phyloP scores from a whole-genome alignment of 2,888 invertebrate genomes.

The Glyphotaelius pellucidus region DNA sequence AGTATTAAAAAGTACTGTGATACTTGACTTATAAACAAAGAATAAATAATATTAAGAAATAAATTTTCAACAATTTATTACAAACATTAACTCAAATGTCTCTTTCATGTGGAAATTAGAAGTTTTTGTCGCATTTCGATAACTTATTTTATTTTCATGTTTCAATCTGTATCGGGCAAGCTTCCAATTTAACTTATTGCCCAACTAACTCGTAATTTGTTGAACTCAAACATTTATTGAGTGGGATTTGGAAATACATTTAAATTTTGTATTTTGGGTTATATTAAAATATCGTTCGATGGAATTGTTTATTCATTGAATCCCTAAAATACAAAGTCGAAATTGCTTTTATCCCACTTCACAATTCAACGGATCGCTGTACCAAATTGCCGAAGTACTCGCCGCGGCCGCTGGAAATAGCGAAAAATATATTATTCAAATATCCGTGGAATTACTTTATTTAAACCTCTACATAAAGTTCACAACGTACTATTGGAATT shows the following conservation, averaged over 20 bases:
- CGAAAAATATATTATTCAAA: not conserved
- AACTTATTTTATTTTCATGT: not conserved
- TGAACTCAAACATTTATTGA: not conserved
- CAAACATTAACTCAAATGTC: not conserved
- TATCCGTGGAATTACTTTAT: too few species aligned
- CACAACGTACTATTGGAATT: too few species aligned
- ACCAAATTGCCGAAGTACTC: not conserved
- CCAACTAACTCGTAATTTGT: not conserved
- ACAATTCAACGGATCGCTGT: not conserved
- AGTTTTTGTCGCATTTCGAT: not conserved
- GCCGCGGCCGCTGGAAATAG: not conserved
- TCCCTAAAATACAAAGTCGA: not conserved
- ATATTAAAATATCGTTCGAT: not conserved
- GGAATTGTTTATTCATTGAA: not conserved
- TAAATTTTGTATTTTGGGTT: not conserved
- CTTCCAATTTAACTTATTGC: not conserved
- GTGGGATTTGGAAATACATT: not conserved
- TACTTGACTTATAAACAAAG: too few species aligned
- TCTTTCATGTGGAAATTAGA: not conserved
- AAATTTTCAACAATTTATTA: too few species aligned
- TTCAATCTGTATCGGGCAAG: not conserved
- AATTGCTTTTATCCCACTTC: not conserved
- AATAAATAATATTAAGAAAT: too few species aligned
- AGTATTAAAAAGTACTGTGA: too few species aligned
- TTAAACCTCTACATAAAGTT: too few species aligned